Conservation (phyloP, 92 coral and sea anemone species). For the Zoanthus sociatus region DNA sequence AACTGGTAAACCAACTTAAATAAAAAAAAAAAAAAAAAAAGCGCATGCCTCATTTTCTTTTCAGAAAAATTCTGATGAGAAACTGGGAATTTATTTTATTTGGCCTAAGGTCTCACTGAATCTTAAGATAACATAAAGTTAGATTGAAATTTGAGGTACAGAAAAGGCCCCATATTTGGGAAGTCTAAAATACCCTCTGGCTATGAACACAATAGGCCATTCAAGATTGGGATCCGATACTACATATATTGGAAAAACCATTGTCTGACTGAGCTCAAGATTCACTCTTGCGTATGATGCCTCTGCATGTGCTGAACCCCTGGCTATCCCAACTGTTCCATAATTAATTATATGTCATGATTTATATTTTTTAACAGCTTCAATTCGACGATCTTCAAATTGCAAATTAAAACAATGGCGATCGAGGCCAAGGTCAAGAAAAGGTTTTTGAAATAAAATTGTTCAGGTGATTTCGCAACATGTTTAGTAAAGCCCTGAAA, state of each 20-base stretch:
- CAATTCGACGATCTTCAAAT: neutral
- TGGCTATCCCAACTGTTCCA: neutral
- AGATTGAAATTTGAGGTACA: neutral
- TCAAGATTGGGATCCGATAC: neutral
- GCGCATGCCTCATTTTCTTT: too few relatives aligned
- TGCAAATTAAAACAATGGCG: neutral
- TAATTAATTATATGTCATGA: neutral
- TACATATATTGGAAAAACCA: neutral
- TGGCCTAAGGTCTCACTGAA: neutral
- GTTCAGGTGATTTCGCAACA: neutral
- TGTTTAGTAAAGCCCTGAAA: neutral
- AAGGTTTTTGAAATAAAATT: neutral
- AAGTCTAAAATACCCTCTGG: neutral
- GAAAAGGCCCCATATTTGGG: neutral
- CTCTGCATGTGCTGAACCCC: neutral
- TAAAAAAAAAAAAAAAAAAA: too few relatives aligned
- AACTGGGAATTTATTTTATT: too few relatives aligned
- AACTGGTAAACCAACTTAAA: too few relatives aligned
- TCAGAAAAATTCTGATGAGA: too few relatives aligned
- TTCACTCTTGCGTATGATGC: neutral
- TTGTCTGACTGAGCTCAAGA: neutral
- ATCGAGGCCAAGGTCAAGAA: neutral
- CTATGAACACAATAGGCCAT: neutral
- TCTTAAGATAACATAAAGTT: neutral
- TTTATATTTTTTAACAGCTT: neutral